Percentiles rank a stretch among this genome's conserved stretches.
phyloP scores from a whole-genome alignment of 23 tunicate species.

The Phallusia fumigata region DNA sequence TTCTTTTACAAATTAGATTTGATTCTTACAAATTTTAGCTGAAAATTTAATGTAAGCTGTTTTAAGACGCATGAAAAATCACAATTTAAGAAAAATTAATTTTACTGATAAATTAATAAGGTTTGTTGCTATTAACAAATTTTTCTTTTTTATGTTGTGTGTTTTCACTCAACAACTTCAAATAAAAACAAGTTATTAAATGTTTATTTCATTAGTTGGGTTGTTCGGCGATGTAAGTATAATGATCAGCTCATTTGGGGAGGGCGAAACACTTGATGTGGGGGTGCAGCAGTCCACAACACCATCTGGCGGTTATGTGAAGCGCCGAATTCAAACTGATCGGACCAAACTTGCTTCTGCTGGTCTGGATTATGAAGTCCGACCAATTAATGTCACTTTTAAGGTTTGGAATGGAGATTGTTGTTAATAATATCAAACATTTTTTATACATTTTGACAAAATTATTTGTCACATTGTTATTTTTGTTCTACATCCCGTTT shows the following conservation, averaged over 20 bases:
- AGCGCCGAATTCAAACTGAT: conserved; percentile 13
- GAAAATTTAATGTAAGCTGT: too few relatives aligned
- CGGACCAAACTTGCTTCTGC: conserved; percentile 34
- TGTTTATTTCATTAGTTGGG: conserved; percentile 33
- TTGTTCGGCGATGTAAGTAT: conserved; percentile 51
- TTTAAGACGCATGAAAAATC: too few relatives aligned
- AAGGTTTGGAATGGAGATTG: conserved; percentile 22
- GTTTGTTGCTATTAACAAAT: too few relatives aligned
- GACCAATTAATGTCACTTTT: conserved; percentile 51
- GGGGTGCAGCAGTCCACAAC: background rate
- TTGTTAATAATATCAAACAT: background rate
- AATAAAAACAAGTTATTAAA: too few relatives aligned
- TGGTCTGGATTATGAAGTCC: conserved; percentile 64
- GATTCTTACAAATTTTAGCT: too few relatives aligned
- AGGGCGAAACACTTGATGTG: conserved; percentile 28
- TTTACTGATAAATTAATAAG: too few relatives aligned
- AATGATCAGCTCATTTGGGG: conserved; percentile 34
- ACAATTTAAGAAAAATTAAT: too few relatives aligned
- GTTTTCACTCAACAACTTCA: too few relatives aligned
- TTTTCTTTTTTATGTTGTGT: too few relatives aligned
- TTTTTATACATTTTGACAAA: too few relatives aligned
- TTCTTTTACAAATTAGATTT: background rate
- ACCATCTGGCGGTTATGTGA: background rate
- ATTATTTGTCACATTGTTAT: too few relatives aligned
- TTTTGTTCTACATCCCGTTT: too few relatives aligned